These are phyloP conservation scores for Venustoraphidia nigricollis DNA, from an alignment of 2,888 invertebrate species.

Conservation along the genomic window DNA sequence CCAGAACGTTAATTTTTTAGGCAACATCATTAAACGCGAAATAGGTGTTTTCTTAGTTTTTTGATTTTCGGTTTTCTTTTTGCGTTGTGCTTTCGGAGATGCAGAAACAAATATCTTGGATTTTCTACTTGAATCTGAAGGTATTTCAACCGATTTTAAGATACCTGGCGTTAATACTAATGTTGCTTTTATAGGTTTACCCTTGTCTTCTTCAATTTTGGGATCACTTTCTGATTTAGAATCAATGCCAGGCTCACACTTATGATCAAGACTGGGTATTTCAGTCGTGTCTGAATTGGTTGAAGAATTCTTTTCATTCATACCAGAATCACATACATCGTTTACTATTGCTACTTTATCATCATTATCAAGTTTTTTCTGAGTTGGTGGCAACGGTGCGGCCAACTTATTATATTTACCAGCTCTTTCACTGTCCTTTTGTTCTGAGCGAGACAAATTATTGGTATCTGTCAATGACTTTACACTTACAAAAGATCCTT, in stretches of 20 bases:
- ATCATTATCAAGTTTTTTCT: conserved; percentile 1
- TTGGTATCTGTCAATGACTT: neutral
- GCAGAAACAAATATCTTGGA: conserved; percentile 13
- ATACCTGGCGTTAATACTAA: conserved; percentile 32
- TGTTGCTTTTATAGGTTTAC: conserved; percentile 30
- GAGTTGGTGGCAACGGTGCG: neutral
- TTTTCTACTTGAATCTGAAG: conserved; percentile 14
- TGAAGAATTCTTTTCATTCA: no score
- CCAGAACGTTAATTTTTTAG: conserved; percentile 40
- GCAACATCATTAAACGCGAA: conserved; percentile 31
- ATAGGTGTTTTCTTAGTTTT: conserved; percentile 15
- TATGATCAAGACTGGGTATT: no score
- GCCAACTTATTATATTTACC: neutral
- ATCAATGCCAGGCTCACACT: no score
- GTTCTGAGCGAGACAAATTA: no score
- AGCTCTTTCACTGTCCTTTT: no score
- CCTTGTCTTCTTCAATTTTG: conserved; percentile 4
- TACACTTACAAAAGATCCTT: conserved; percentile 2
- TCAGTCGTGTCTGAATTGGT: no score
- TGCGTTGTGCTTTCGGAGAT: conserved; percentile 19
- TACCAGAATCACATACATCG: no score
- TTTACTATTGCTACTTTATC: neutral
- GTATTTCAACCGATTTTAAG: conserved; percentile 18
- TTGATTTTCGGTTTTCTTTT: conserved; percentile 18
- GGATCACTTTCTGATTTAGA: conserved; percentile 1